phyloP scores from a whole-genome alignment of 2,113 vertebrate species.

The Corythornis madagascariensis region DNA sequence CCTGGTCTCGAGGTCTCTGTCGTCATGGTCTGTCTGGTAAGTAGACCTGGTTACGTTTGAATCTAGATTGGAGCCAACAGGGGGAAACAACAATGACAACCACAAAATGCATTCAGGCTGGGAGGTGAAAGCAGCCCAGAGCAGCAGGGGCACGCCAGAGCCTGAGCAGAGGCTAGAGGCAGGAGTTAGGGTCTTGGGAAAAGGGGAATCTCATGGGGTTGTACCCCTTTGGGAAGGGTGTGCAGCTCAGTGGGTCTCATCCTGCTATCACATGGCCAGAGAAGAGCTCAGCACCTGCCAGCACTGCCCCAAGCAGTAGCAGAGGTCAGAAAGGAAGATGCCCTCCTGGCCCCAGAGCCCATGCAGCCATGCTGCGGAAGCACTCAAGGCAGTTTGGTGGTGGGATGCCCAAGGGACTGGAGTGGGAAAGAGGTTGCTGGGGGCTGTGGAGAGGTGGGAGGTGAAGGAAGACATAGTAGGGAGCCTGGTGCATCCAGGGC shows the following conservation, averaged over 20 bases:
- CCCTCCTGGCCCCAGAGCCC: background rate
- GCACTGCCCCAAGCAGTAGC: slow-evolving; percentile 12
- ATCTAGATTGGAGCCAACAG: slow-evolving; percentile 65
- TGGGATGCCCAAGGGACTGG: background rate
- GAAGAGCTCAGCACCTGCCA: slow-evolving; percentile 16
- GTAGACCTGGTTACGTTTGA: slow-evolving; percentile 71
- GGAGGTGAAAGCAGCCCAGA: slow-evolving; percentile 14
- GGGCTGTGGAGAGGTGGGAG: background rate
- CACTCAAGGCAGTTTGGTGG: background rate
- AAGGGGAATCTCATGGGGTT: background rate
- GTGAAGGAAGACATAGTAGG: rapidly evolving
- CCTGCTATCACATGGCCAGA: background rate
- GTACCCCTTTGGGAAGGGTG: background rate
- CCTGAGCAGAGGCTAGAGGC: slow-evolving; percentile 8
- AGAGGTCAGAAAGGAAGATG: background rate
- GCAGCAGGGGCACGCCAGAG: background rate
- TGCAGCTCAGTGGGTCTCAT: background rate
- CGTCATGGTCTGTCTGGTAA: slow-evolving; percentile 64
- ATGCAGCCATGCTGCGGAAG: slow-evolving; percentile 36
- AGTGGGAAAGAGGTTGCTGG: background rate
- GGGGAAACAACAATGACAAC: slow-evolving; percentile 46
- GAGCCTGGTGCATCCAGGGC: background rate
- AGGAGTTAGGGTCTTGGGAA: background rate
- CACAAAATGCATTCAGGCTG: slow-evolving; percentile 39
- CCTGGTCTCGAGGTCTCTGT: slow-evolving; percentile 27